Base-by-base conservation (phyloP, 2,113 vertebrate species). In the Petrocephalus microphthalmus region DNA sequence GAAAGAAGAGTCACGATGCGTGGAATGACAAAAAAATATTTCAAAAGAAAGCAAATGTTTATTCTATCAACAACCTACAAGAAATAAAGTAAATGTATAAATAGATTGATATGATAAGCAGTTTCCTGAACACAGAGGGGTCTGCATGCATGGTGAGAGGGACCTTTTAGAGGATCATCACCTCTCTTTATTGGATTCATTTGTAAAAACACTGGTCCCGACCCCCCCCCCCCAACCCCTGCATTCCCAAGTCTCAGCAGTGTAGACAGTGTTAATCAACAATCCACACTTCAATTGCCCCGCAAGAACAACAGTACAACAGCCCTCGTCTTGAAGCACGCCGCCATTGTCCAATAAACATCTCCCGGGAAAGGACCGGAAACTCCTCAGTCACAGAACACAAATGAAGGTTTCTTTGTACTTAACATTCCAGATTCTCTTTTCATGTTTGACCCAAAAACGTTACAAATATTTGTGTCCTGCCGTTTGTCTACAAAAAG, bases 31-130 rank as follows among this genome's bases (percentile, higher is more conserved):
- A 29, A 64, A 90, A 88, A 92, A 94, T 91, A 91, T 92, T 92
- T 92, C 91, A 91, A 88, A 89, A 87, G 90, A 87, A 91, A 91
- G 90, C 87, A 94, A 94, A 94, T 94, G 95, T 94, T 95, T 94
- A 93, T 51, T 90, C 90, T 90, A 89, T 87, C 84, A 67, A 89
- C 85, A 87, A 88, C 78, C 86, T 88, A 78, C 17, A 83, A 89
- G 81, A 84, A 57, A 8, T 49, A 67, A 89, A 82, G 81, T 87
- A 84, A 88, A 82, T 37, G 19, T 89, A 87, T 88, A 87, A 88
- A 90, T 37, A 88, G 88, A 90, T 54, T 74, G 56, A 78, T 87
- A 85, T 88, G 78, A 89, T 90, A 88, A 81, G 29, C 51, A 47
- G 45, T 87, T 53, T 60, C 87, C 71, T 87, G 17, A 60, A 45